These are phyloP conservation scores for Lamproptera curius DNA, from an alignment of 2,888 invertebrate genomes.

Conservation along the genomic window DNA sequence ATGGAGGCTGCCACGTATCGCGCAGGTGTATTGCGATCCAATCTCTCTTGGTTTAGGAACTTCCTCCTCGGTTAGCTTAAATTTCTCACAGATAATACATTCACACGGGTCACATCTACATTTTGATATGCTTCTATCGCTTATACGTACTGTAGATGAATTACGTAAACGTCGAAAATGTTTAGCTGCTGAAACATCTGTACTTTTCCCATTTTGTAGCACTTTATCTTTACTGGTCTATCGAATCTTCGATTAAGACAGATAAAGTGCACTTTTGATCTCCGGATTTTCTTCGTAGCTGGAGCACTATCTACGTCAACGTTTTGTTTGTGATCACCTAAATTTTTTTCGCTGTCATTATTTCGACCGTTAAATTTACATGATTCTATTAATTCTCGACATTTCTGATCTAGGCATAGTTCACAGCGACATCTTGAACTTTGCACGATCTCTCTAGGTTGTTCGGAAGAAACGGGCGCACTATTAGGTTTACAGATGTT, in stretches of 20 bases:
- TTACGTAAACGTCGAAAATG: neutral
- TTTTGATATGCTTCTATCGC: neutral
- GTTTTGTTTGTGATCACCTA: slow-evolving; percentile 37
- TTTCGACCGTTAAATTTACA: slow-evolving; percentile 42
- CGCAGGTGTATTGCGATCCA: slow-evolving; percentile 16
- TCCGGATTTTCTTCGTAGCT: slow-evolving; percentile 21
- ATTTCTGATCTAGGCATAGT: slow-evolving; percentile 38
- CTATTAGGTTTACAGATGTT: slow-evolving; percentile 37
- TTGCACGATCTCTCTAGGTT: slow-evolving; percentile 40
- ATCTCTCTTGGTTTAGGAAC: slow-evolving; percentile 12
- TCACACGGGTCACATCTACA: slow-evolving; percentile 20
- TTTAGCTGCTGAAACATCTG: no score
- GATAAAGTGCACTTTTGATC: slow-evolving; percentile 13
- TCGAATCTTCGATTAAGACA: slow-evolving; percentile 7
- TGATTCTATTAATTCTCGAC: slow-evolving; percentile 34
- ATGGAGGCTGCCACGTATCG: slow-evolving; percentile 7
- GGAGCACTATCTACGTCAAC: slow-evolving; percentile 43
- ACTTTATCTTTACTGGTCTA: neutral
- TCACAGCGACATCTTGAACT: slow-evolving; percentile 41
- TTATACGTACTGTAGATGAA: slow-evolving; percentile 1
- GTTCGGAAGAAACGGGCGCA: slow-evolving; percentile 33
- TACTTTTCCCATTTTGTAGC: neutral
- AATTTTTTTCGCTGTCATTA: slow-evolving; percentile 42
- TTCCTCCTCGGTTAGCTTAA: neutral
- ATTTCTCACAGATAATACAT: slow-evolving; percentile 14